phyloP scores from a whole-genome alignment of 1,140 invertebrate species.

The Ostrea denselamellosa region DNA sequence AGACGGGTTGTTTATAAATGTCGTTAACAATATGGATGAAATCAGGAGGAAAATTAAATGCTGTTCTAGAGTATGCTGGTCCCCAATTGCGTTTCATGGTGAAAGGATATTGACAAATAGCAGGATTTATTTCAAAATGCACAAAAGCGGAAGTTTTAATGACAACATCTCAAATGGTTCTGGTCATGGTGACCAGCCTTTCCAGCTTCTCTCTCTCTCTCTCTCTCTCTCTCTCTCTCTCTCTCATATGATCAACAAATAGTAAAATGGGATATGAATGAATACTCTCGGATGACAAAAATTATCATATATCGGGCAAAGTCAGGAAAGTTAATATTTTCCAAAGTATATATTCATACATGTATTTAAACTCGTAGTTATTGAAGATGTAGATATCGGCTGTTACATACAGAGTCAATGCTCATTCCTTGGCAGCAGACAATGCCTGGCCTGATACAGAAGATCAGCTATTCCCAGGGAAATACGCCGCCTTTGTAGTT shows the following conservation, averaged over 20 bases:
- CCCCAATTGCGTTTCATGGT: slow-evolving; percentile 20
- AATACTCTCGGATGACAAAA: too few relatives aligned
- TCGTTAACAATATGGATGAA: background rate
- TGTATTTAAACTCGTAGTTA: too few relatives aligned
- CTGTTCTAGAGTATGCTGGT: slow-evolving; percentile 4
- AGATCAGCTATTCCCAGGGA: too few relatives aligned
- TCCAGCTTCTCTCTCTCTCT: background rate
- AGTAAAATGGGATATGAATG: too few relatives aligned
- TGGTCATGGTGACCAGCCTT: background rate
- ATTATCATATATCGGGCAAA: too few relatives aligned
- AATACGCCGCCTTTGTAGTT: too few relatives aligned
- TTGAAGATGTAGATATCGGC: too few relatives aligned
- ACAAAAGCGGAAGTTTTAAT: slow-evolving; percentile 10
- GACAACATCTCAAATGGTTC: background rate
- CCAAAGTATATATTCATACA: too few relatives aligned
- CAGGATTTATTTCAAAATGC: slow-evolving; percentile 16
- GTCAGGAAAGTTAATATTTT: too few relatives aligned
- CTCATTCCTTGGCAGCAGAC: too few relatives aligned
- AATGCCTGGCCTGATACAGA: too few relatives aligned
- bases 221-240: slow-evolving; percentile 28
- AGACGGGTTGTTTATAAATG: background rate
- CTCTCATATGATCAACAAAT: background rate
- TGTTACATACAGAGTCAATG: too few relatives aligned
- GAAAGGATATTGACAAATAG: background rate
- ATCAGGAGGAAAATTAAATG: slow-evolving; percentile 27